Evolutionary conservation across 1,140 invertebrate species (phyloP).

Genomic region (Drosophila varians): DNA sequence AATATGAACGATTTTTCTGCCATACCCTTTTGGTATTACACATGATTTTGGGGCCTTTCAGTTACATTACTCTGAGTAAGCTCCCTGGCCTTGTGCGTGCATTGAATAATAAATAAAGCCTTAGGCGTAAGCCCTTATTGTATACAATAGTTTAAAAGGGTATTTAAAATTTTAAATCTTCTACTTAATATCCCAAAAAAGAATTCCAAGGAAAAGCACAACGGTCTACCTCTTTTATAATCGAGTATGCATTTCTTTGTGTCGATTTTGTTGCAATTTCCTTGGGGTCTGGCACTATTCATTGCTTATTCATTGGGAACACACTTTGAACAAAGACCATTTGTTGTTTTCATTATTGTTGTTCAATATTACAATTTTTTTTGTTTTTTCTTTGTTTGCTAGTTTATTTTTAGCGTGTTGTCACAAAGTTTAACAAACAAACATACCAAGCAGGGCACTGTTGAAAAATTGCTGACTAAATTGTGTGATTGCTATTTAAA

Average conservation of each 20-base stretch:
- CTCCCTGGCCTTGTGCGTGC: conserved; percentile 56
- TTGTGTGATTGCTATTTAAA: too few species aligned
- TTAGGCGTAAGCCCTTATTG: conserved; percentile 23
- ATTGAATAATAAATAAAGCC: conserved; percentile 63
- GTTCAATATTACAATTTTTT: conserved; percentile 17
- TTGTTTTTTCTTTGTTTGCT: conserved; percentile 36
- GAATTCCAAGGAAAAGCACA: too few species aligned
- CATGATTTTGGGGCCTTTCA: too few species aligned
- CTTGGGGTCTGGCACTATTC: too few species aligned
- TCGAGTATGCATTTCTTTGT: conserved; percentile 12
- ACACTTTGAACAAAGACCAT: conserved; percentile 32
- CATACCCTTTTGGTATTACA: neutral
- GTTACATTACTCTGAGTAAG: neutral
- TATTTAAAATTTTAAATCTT: too few species aligned
- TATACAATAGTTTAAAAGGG: too few species aligned
- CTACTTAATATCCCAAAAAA: neutral
- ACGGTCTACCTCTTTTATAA: too few species aligned
- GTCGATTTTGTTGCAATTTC: conserved; percentile 10
- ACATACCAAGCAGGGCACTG: conserved; percentile 37
- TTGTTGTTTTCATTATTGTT: conserved; percentile 37
- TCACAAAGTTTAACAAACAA: conserved; percentile 81
- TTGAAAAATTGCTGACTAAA: conserved; percentile 60
- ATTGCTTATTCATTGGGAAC: too few species aligned
- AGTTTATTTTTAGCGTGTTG: conserved; percentile 75
- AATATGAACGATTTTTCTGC: conserved; percentile 19